phyloP scores from a whole-genome alignment of 2,113 vertebrate species.

The Cynoglossus semilaevis region DNA sequence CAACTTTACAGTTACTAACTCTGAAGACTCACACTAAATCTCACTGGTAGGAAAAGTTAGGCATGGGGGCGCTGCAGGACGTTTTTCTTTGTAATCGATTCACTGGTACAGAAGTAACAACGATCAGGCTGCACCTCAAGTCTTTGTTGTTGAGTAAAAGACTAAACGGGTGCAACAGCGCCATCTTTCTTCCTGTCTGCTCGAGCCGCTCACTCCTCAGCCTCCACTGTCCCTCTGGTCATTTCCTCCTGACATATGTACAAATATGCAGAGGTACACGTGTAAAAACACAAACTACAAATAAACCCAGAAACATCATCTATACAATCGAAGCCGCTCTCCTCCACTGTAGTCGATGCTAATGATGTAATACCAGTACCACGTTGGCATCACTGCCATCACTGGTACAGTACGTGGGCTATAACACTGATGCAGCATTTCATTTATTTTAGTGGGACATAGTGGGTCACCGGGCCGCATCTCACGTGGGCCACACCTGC shows the following conservation, averaged over 20 bases:
- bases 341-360: constrained; percentile 46
- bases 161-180: constrained; percentile 1
- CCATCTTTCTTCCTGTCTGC: constrained; percentile 50
- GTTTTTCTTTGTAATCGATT: constrained; percentile 31
- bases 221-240: constrained; percentile 37
- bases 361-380: constrained; percentile 51
- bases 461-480: constrained; percentile 17
- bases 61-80: constrained; percentile 9
- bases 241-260: constrained; percentile 53
- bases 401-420: constrained; percentile 50
- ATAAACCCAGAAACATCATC: constrained; percentile 26
- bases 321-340: constrained; percentile 59
- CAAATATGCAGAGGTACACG: constrained; percentile 57
- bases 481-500: no score
- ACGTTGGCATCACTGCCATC: constrained; percentile 46
- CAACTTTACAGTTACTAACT: constrained; percentile 75
- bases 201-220: constrained; percentile 39
- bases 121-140: constrained; percentile 21
- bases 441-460: constrained; percentile 36
- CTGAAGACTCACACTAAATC: constrained; percentile 51
- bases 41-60: constrained; percentile 45
- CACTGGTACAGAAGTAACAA: constrained; percentile 12
- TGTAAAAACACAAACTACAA: constrained; percentile 55
- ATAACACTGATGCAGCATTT: constrained; percentile 73
- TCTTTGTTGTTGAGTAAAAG: constrained; percentile 34